Conservation (phyloP, 1,140 invertebrate species). For the Temnothorax curvispinosus region DNA sequence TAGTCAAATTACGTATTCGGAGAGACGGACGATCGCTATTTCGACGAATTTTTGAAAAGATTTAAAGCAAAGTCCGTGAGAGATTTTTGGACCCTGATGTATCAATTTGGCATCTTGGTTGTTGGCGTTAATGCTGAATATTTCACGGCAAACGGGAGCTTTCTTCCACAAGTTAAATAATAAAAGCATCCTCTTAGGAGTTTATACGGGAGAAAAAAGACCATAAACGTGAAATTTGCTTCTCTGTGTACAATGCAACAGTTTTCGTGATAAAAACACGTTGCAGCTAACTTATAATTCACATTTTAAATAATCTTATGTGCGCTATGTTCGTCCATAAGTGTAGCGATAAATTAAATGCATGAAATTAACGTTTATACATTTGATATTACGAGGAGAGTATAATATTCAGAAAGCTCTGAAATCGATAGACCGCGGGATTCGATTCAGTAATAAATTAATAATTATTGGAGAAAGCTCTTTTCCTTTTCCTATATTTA, state of each 20-base stretch:
- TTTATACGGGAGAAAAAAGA: not conserved
- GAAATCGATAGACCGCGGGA: not conserved
- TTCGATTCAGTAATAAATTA: not conserved
- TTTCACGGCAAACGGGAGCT: conserved; percentile 15
- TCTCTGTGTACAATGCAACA: not conserved
- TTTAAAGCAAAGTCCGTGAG: not conserved
- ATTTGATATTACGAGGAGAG: not conserved
- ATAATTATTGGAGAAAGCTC: not conserved
- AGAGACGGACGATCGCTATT: not conserved
- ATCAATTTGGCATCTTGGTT: conserved; percentile 21
- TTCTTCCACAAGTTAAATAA: conserved; percentile 39
- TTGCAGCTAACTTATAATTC: conserved; percentile 1
- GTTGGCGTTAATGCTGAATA: conserved; percentile 40
- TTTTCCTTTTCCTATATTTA: not conserved
- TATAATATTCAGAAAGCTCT: not conserved
- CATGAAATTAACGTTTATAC: not conserved
- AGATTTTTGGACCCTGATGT: not conserved
- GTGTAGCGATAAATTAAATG: not conserved
- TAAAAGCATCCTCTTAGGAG: conserved; percentile 29
- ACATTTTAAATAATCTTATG: not conserved
- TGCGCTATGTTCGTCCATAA: not conserved
- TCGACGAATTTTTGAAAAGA: not conserved
- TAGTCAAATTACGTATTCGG: not conserved
- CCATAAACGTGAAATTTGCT: not conserved
- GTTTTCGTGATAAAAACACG: not conserved